Percentiles rank a stretch among this genome's conserved stretches.
Conservation (phyloP, 2,888 invertebrate genomes). For the Plagodis dolabraria region DNA sequence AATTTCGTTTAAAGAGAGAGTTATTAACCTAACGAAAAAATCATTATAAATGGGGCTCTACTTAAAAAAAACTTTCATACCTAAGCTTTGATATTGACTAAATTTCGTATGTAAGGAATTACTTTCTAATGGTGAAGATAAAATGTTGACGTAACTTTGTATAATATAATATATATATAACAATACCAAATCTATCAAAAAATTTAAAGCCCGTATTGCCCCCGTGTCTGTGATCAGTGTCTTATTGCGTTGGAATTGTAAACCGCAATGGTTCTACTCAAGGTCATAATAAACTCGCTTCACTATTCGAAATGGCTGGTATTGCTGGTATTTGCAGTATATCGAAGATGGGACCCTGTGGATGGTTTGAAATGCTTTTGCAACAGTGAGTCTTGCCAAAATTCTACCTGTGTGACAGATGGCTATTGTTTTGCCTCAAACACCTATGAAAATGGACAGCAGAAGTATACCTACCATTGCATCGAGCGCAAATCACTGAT, state of each 20-base stretch:
- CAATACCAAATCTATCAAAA: slow-evolving; percentile 42
- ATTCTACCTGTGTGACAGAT: slow-evolving; percentile 94
- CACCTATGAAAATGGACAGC: slow-evolving; percentile 85
- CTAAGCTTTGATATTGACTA: too few species aligned
- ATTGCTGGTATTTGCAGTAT: slow-evolving; percentile 60
- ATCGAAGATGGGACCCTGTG: slow-evolving; percentile 58
- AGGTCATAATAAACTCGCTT: slow-evolving; percentile 66
- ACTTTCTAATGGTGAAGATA: too few species aligned
- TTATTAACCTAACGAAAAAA: too few species aligned
- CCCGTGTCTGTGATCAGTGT: slow-evolving; percentile 67
- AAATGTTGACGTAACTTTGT: too few species aligned
- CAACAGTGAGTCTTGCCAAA: slow-evolving; percentile 91
- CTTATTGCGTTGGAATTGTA: slow-evolving; percentile 57
- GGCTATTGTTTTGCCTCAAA: slow-evolving; percentile 95
- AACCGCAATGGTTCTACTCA: slow-evolving; percentile 62
- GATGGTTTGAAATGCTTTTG: slow-evolving; percentile 92
- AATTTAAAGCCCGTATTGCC: slow-evolving; percentile 69
- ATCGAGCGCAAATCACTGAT: slow-evolving; percentile 89
- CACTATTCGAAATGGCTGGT: slow-evolving; percentile 66
- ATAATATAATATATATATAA: too few species aligned
- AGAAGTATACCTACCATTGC: slow-evolving; percentile 91
- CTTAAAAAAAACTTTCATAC: too few species aligned
- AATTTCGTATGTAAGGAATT: too few species aligned
- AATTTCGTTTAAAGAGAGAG: too few species aligned
- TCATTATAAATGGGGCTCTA: too few species aligned